Evolutionary conservation across 2,888 invertebrate species (phyloP).

Genomic region (Lagria hirta): DNA sequence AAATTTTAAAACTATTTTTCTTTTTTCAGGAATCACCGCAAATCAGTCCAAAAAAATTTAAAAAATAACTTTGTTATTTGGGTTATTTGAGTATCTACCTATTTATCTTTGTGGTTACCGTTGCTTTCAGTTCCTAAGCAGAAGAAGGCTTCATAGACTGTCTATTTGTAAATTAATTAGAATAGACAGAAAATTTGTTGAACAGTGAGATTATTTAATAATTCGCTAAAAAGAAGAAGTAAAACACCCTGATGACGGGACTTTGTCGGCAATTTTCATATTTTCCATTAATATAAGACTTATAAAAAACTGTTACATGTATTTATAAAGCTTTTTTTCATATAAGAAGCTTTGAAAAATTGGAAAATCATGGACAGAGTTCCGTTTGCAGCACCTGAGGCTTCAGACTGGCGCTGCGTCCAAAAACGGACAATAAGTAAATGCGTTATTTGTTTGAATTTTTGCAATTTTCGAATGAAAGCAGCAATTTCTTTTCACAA

Average conservation of each 20-base stretch:
- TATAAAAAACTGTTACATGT: constrained; percentile 3
- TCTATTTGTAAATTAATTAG: too few species aligned
- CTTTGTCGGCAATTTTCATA: neutral
- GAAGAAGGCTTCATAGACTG: constrained; percentile 11
- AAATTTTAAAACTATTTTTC: constrained; percentile 17
- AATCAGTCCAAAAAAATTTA: constrained; percentile 44
- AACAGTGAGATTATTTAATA: constrained; percentile 19
- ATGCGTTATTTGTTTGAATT: too few species aligned
- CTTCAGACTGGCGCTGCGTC: constrained; percentile 14
- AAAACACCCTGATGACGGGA: constrained; percentile 2
- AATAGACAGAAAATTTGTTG: too few species aligned
- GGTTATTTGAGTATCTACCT: constrained; percentile 21
- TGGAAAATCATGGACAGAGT: neutral
- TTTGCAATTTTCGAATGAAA: constrained; percentile 3
- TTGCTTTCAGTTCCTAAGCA: constrained; percentile 16
- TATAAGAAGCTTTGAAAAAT: constrained; percentile 2
- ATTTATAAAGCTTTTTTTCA: constrained; percentile 1
- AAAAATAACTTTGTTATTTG: constrained; percentile 36
- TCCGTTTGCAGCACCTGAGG: neutral
- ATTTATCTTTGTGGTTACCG: constrained; percentile 5
- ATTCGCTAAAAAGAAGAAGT: constrained; percentile 10
- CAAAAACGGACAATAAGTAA: too few species aligned
- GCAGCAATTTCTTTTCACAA: neutral
- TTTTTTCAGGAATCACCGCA: constrained; percentile 44
- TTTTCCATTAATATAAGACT: neutral